Conservation (phyloP, 2,113 vertebrate genomes). For the Mustelus asterias region DNA sequence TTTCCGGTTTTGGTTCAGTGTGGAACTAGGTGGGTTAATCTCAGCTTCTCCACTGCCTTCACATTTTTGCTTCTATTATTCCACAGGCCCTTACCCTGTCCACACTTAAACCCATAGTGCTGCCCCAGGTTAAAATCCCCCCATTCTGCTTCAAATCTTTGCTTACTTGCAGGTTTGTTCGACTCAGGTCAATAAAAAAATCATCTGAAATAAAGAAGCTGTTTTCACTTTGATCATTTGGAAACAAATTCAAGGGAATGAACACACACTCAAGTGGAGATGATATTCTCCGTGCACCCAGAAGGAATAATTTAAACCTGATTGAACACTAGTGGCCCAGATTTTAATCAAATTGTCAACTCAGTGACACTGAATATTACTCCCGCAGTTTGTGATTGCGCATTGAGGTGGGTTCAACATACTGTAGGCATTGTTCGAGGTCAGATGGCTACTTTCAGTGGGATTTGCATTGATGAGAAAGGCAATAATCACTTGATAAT, state of each 20-base stretch:
- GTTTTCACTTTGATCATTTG: neutral
- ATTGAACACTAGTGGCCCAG: neutral
- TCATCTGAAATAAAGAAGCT: neutral
- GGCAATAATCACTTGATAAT: neutral
- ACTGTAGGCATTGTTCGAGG: neutral
- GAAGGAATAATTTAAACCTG: neutral
- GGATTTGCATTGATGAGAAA: neutral
- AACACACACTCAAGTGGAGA: neutral
- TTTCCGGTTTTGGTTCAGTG: neutral
- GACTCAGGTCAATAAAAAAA: neutral
- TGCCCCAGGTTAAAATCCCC: neutral
- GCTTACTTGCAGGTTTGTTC: neutral
- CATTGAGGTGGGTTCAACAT: neutral
- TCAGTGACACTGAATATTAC: neutral
- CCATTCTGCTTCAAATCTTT: neutral
- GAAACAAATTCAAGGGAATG: neutral
- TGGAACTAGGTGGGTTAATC: neutral
- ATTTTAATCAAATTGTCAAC: neutral
- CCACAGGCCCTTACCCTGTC: too few relatives aligned
- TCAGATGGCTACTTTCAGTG: neutral
- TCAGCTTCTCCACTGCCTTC: neutral
- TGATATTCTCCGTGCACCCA: neutral
- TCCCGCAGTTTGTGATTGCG: neutral
- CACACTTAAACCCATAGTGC: neutral
- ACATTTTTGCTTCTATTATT: neutral